phyloP scores from a whole-genome alignment of 2,797 vertebrate genomes.

The Melanotaenia maccullochi region DNA sequence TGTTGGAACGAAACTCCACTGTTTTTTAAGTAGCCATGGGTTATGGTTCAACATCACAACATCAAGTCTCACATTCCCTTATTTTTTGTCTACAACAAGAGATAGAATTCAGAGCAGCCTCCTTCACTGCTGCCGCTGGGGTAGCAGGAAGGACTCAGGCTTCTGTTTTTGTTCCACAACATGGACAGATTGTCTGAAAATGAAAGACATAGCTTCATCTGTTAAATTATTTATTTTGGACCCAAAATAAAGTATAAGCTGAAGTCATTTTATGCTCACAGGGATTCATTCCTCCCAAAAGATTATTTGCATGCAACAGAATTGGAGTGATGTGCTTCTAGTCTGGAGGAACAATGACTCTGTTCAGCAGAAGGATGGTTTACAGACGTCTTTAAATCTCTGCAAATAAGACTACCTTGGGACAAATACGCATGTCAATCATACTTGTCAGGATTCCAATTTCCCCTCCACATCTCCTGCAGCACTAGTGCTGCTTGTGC shows the following conservation, averaged over 20 bases:
- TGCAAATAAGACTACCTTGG: slow-evolving; percentile 79
- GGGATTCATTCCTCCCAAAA: slow-evolving; percentile 68
- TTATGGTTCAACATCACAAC: slow-evolving; percentile 68
- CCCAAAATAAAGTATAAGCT: slow-evolving; percentile 72
- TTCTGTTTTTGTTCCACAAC: slow-evolving; percentile 59
- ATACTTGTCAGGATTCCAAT: slow-evolving; percentile 83
- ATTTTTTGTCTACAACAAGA: slow-evolving; percentile 71
- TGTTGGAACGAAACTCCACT: slow-evolving; percentile 60
- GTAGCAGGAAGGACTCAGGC: slow-evolving; percentile 37
- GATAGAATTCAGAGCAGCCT: slow-evolving; percentile 55
- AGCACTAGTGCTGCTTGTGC: slow-evolving; percentile 59
- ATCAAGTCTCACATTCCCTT: slow-evolving; percentile 69
- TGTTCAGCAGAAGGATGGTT: slow-evolving; percentile 66
- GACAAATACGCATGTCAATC: slow-evolving; percentile 81
- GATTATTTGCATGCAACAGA: slow-evolving; percentile 75
- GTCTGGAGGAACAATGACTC: slow-evolving; percentile 76
- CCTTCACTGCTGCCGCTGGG: slow-evolving; percentile 32
- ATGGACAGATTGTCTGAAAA: slow-evolving; percentile 72
- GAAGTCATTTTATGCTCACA: slow-evolving; percentile 73
- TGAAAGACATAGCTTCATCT: slow-evolving; percentile 64
- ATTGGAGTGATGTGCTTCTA: slow-evolving; percentile 68
- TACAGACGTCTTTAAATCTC: slow-evolving; percentile 77
- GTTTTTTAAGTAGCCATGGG: slow-evolving; percentile 72
- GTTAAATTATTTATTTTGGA: slow-evolving; percentile 78
- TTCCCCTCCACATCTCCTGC: slow-evolving; percentile 72